Base-by-base conservation (phyloP, 2,797 vertebrate species). In the Melanotaenia parkinsoni region DNA sequence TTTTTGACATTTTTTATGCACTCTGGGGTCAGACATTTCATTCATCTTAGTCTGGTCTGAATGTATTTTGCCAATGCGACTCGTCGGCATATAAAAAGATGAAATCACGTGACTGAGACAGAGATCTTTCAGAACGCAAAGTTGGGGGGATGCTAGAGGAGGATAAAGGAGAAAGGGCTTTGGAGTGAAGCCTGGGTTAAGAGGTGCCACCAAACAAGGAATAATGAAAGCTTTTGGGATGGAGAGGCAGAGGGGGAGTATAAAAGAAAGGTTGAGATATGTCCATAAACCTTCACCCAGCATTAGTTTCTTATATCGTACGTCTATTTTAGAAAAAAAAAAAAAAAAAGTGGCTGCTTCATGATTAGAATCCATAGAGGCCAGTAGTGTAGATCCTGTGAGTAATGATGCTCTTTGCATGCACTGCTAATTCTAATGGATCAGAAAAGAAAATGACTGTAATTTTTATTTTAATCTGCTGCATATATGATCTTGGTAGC, bases 161-260 rank as follows among this genome's bases (percentile, higher is more conserved):
- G 9, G 45, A 26, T 4, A 18, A 30, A 50, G 26, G 26, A 38
- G 54, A 63, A 18, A 58, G 32, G 62, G 69, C 74, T 65, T 67
- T 4, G 2, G 58, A 68, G 65, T 76, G 68, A 26, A 33, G 56
- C 58, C 4, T 57, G 62, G 74, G 66, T 70, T 63, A 70, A 79
- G 58, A 77, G 64, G 54, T 56, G 40, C 64, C 40, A 32, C 18
- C 68, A 58, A 79, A 63, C 61, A 58, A 54, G 24, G 53, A 54
- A 70, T 76, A 74, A 76, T 69, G 53, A 70, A 70, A 6, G 4
- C 18, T 38, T 71, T 69, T 72, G 28, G 57, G 62, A 62, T 56
- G 14, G 63, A 70, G 70, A 72, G 60, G 45, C 30, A 65, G 14
- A 61, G 5, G 11, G 16, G 56, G n/a, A 56, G 43, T 32, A 58